phyloP scores from a whole-genome alignment of 2,888 invertebrate genomes.

The Odontomyia ornata region DNA sequence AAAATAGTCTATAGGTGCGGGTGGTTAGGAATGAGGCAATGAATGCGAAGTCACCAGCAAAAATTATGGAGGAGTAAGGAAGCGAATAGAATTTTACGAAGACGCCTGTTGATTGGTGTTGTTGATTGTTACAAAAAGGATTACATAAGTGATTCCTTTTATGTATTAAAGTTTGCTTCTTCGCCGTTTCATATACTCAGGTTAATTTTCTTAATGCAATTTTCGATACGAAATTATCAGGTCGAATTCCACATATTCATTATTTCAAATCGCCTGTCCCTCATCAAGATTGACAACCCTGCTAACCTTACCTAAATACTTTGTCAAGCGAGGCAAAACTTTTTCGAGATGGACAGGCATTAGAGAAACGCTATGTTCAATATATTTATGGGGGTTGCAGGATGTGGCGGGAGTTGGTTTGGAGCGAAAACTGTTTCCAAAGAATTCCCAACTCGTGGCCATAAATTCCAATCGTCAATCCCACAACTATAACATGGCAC shows the following conservation, averaged over 20 bases:
- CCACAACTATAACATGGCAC: slow-evolving; percentile 50
- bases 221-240: no score
- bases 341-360: slow-evolving; percentile 7
- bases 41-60: neutral
- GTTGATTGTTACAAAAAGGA: no score
- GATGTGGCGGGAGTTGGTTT: neutral
- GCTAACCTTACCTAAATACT: neutral
- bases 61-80: neutral
- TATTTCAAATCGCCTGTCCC: no score
- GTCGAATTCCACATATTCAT: no score
- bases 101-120: no score
- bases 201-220: no score
- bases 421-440: slow-evolving; percentile 32
- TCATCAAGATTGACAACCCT: neutral
- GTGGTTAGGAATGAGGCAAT: no score
- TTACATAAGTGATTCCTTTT: no score
- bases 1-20: neutral
- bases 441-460: slow-evolving; percentile 45
- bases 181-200: no score
- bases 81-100: no score
- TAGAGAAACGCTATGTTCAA: slow-evolving; percentile 1
- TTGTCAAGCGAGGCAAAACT: slow-evolving; percentile 6
- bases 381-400: neutral
- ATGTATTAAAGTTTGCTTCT: no score
- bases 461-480: slow-evolving; percentile 52